Evolutionary conservation across 2,113 vertebrate species (phyloP).

Genomic region (Epinephelus lanceolatus): DNA sequence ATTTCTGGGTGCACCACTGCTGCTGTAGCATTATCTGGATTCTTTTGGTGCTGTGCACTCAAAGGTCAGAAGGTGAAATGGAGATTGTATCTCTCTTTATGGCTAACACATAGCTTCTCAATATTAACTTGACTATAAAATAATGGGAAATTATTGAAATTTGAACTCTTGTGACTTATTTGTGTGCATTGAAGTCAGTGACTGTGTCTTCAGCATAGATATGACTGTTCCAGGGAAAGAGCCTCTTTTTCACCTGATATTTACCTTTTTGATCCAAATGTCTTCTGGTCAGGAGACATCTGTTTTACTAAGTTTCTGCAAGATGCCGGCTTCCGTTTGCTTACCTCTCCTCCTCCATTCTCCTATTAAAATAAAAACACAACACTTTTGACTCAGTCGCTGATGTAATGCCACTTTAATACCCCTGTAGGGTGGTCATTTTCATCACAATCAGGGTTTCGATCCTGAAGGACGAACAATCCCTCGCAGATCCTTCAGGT

Average conservation of each 20-base stretch:
- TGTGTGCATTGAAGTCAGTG: not conserved
- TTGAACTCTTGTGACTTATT: not conserved
- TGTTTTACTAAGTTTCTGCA: not conserved
- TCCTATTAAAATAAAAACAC: constrained; percentile 20
- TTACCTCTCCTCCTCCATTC: constrained; percentile 10
- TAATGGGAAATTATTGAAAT: not conserved
- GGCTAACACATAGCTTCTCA: not conserved
- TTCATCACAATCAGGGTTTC: constrained; percentile 39
- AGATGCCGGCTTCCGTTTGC: not conserved
- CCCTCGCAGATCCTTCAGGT: constrained; percentile 37
- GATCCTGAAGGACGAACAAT: constrained; percentile 36
- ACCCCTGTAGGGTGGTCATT: constrained; percentile 46
- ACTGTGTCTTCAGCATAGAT: not conserved
- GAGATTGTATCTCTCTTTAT: not conserved
- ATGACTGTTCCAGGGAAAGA: not conserved
- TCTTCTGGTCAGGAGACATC: not conserved
- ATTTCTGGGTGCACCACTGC: no score
- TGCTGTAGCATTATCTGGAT: not conserved
- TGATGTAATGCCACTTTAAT: constrained; percentile 42
- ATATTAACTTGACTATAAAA: not conserved
- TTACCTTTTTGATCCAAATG: not conserved
- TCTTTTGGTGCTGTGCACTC: not conserved
- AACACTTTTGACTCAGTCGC: constrained; percentile 22
- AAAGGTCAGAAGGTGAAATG: not conserved
- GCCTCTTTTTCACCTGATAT: not conserved